These are phyloP conservation scores for Chromoteleia sp. DNA, from an alignment of 2,888 invertebrate genomes.

Conservation along the genomic window DNA sequence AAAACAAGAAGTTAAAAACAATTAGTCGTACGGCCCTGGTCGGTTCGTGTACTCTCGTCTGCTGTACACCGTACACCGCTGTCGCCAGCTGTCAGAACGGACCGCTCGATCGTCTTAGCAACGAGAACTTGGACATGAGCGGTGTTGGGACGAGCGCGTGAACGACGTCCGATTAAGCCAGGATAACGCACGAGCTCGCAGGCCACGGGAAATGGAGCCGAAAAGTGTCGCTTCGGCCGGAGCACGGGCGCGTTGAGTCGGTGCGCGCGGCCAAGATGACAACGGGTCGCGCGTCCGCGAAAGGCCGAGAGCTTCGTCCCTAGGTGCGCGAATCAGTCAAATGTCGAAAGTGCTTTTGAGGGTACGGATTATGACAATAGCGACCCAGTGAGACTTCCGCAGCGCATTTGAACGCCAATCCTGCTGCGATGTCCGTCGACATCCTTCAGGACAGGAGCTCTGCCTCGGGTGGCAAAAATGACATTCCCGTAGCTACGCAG, in stretches of 20 bases:
- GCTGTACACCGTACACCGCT: conserved; percentile 50
- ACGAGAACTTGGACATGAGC: conserved; percentile 35
- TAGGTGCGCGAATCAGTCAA: conserved; percentile 53
- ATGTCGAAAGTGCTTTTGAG: conserved; percentile 60
- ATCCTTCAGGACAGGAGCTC: conserved; percentile 66
- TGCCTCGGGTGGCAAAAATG: conserved; percentile 76
- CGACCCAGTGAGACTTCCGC: conserved; percentile 41
- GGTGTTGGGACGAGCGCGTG: conserved; percentile 15
- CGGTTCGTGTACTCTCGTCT: conserved; percentile 41
- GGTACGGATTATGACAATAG: conserved; percentile 57
- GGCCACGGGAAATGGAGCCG: conserved; percentile 12
- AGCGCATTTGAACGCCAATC: conserved; percentile 37
- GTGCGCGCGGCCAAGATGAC: conserved; percentile 55
- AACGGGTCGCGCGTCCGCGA: conserved; percentile 41
- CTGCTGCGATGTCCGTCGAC: conserved; percentile 65
- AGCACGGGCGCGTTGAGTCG: conserved; percentile 41
- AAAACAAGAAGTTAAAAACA: conserved; percentile 25
- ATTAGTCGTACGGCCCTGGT: conserved; percentile 53
- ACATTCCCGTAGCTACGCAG: conserved; percentile 75
- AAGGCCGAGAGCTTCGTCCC: conserved; percentile 41
- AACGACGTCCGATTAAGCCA: conserved; percentile 14
- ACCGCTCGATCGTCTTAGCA: conserved; percentile 38
- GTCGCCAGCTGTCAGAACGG: conserved; percentile 63
- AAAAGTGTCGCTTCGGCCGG: neutral
- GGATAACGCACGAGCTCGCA: conserved; percentile 9